These are phyloP conservation scores for Microplitis manilae DNA, from an alignment of 2,888 invertebrate genomes.

Conservation along the genomic window DNA sequence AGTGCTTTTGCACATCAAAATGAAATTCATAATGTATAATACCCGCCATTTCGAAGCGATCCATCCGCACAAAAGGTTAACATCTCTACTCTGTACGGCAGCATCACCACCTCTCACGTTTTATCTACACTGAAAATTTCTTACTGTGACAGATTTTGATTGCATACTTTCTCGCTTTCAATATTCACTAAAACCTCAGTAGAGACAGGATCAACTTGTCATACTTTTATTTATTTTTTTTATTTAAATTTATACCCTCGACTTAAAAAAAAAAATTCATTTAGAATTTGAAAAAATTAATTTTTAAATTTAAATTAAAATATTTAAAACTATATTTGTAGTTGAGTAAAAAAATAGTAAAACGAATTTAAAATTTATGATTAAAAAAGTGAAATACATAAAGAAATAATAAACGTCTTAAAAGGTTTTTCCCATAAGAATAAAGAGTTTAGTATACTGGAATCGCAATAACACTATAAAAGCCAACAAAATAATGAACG, in stretches of 20 bases:
- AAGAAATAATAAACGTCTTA: not conserved
- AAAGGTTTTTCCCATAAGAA: not conserved
- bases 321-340: not conserved
- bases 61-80: not conserved
- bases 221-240: not conserved
- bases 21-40: constrained; percentile 12
- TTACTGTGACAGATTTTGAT: constrained; percentile 56
- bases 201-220: constrained; percentile 6
- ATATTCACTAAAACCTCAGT: not conserved
- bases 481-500: constrained; percentile 36
- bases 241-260: no score
- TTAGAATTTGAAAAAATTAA: no score
- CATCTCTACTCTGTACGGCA: constrained; percentile 21
- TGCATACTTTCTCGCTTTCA: constrained; percentile 54
- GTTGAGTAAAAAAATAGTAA: not conserved
- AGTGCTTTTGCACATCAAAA: constrained; percentile 13
- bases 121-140: constrained; percentile 38
- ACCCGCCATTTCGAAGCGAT: constrained; percentile 7
- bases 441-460: not conserved
- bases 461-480: constrained; percentile 1
- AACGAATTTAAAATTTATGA: not conserved
- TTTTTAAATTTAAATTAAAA: no score
- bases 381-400: not conserved
- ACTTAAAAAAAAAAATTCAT: no score
- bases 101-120: constrained; percentile 45